Evolutionary conservation across 1,140 invertebrate genomes (phyloP).

Genomic region (Leptoteleia sp.): DNA sequence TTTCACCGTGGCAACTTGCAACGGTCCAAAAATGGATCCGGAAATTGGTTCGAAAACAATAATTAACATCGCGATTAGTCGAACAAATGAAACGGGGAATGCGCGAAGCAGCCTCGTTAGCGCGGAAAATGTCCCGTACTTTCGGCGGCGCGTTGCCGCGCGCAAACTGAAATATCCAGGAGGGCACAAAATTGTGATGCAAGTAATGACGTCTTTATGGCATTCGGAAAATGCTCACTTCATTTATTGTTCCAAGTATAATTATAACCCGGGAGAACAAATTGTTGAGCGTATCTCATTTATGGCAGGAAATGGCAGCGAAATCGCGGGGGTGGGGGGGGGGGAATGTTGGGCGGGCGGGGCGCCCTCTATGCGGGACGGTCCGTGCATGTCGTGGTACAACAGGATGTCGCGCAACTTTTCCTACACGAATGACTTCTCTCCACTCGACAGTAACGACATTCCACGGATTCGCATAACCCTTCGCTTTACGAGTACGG

Average conservation of each 20-base stretch:
- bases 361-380: conserved; percentile 10
- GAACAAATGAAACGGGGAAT: too few relatives aligned
- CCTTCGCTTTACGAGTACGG: conserved; percentile 61
- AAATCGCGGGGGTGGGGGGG: conserved; percentile 8
- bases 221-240: conserved; percentile 34
- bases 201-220: conserved; percentile 32
- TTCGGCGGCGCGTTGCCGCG: too few relatives aligned
- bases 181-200: conserved; percentile 8
- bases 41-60: too few relatives aligned
- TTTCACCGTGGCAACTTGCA: too few relatives aligned
- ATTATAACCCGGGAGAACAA: conserved; percentile 59
- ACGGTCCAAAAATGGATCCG: too few relatives aligned
- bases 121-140: too few relatives aligned
- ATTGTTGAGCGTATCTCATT: conserved; percentile 57
- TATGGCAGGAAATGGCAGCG: conserved; percentile 38
- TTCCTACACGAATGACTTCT: conserved; percentile 65
- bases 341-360: conserved; percentile 7
- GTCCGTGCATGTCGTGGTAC: conserved; percentile 34
- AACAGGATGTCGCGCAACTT: conserved; percentile 64
- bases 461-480: conserved; percentile 66
- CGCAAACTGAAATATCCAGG: not conserved
- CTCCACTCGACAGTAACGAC: conserved; percentile 65
- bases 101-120: too few relatives aligned
- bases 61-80: too few relatives aligned
- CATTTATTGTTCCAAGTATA: conserved; percentile 48